Evolutionary conservation across 2,888 invertebrate genomes (phyloP).

Genomic region (Aplocera efformata): DNA sequence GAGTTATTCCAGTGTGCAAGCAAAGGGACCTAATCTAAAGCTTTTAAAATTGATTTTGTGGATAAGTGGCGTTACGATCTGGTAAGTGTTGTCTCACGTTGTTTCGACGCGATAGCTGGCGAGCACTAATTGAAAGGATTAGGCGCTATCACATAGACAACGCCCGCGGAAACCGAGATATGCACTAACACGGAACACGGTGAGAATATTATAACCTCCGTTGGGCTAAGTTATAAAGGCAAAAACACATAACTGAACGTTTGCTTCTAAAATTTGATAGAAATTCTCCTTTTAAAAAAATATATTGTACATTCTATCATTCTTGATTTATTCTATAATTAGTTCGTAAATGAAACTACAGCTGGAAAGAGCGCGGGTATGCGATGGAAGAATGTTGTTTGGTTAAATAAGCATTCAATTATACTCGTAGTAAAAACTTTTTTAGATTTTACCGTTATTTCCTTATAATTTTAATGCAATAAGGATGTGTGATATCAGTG

Average conservation of each 20-base stretch:
- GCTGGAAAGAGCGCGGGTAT: no score
- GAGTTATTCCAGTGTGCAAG: slow-evolving; percentile 33
- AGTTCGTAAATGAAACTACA: no score
- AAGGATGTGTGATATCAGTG: slow-evolving; percentile 47
- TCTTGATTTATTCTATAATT: no score
- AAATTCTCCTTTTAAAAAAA: no score
- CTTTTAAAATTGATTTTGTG: slow-evolving; percentile 68
- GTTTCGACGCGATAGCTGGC: slow-evolving; percentile 53
- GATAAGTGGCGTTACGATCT: slow-evolving; percentile 63
- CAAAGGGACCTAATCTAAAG: slow-evolving; percentile 70
- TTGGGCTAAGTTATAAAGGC: no score
- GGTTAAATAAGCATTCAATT: no score
- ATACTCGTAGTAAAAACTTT: no score
- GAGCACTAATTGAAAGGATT: slow-evolving; percentile 65
- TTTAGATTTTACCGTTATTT: no score
- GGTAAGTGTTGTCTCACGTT: slow-evolving; percentile 48
- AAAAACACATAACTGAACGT: no score
- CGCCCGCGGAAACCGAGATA: slow-evolving; percentile 54
- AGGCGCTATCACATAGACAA: slow-evolving; percentile 59
- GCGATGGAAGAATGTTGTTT: no score
- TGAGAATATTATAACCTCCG: slow-evolving; percentile 11
- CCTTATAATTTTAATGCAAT: slow-evolving; percentile 18
- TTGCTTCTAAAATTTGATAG: no score
- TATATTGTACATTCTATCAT: no score
- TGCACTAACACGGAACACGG: slow-evolving; percentile 16